phyloP scores from a whole-genome alignment of 2,113 vertebrate species.

The Chauna torquata region DNA sequence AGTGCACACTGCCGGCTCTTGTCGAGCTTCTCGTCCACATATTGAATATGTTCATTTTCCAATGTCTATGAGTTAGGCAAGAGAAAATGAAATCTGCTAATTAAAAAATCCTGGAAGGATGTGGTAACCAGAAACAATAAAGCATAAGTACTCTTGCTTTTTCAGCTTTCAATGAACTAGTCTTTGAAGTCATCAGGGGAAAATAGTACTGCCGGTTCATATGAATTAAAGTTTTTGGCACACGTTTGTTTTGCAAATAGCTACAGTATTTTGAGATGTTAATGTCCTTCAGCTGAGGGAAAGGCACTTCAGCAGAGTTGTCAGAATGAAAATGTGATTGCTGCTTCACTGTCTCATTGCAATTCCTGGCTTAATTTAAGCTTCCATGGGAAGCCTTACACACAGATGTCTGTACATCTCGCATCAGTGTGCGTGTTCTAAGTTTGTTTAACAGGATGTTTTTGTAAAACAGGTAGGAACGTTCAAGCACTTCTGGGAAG shows the following conservation, averaged over 20 bases:
- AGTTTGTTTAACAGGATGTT: constrained; percentile 12
- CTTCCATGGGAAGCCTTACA: neutral
- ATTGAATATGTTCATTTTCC: neutral
- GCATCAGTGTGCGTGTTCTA: neutral
- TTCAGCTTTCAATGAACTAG: neutral
- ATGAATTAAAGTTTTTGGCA: constrained; percentile 8
- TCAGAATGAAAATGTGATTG: neutral
- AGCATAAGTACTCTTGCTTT: neutral
- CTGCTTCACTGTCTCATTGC: neutral
- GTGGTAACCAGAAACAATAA: neutral
- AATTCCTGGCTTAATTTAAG: neutral
- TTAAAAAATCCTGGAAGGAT: neutral
- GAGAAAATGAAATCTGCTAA: constrained; percentile 8
- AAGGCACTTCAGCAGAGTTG: neutral
- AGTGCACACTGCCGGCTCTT: no score
- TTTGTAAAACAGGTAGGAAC: constrained; percentile 11
- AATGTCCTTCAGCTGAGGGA: constrained; percentile 19
- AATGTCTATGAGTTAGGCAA: neutral
- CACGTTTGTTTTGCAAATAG: constrained; percentile 34
- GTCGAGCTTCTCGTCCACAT: no score
- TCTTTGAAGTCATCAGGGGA: neutral
- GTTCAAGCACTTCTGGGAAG: neutral
- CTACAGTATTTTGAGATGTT: neutral
- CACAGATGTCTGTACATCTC: neutral
- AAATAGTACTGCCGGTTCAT: neutral